Evolutionary conservation across 2,888 invertebrate genomes (phyloP).

Genomic region (Stegana nigrithorax): DNA sequence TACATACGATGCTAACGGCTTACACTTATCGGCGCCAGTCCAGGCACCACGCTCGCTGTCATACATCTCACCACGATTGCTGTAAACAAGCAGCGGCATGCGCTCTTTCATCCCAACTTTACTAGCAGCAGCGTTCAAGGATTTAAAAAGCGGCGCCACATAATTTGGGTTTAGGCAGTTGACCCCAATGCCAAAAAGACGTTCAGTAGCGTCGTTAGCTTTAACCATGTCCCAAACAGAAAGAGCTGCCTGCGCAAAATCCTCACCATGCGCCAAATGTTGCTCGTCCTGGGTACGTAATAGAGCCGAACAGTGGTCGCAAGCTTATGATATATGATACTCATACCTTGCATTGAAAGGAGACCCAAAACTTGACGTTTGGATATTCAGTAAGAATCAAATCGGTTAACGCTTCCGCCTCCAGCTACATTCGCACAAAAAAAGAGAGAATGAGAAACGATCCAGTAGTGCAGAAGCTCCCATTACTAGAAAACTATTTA

Average conservation of each 20-base stretch:
- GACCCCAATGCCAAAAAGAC: conserved; percentile 85
- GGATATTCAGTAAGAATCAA: conserved; percentile 79
- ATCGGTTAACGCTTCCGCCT: conserved; percentile 85
- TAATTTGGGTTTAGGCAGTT: conserved; percentile 83
- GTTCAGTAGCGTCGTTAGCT: conserved; percentile 72
- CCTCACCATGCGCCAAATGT: conserved; percentile 81
- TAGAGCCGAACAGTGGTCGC: neutral
- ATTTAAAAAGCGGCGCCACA: conserved; percentile 73
- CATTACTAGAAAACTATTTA: too few relatives aligned
- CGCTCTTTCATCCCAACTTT: too few relatives aligned
- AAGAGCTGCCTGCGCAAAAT: conserved; percentile 78
- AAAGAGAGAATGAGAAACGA: conserved; percentile 4
- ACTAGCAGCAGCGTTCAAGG: conserved; percentile 65
- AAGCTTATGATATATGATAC: conserved; percentile 10
- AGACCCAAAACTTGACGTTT: conserved; percentile 82
- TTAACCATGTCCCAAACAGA: conserved; percentile 73
- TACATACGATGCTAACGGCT: conserved; percentile 78
- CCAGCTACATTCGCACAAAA: too few relatives aligned
- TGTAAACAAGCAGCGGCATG: conserved; percentile 87
- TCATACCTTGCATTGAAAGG: conserved; percentile 81
- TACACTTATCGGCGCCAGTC: conserved; percentile 77
- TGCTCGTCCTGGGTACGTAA: conserved; percentile 69
- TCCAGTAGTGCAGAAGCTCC: neutral
- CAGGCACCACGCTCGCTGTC: conserved; percentile 68
- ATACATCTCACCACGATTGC: conserved; percentile 81